Conservation (phyloP, 2,888 invertebrate genomes). For the Tipula helvola region DNA sequence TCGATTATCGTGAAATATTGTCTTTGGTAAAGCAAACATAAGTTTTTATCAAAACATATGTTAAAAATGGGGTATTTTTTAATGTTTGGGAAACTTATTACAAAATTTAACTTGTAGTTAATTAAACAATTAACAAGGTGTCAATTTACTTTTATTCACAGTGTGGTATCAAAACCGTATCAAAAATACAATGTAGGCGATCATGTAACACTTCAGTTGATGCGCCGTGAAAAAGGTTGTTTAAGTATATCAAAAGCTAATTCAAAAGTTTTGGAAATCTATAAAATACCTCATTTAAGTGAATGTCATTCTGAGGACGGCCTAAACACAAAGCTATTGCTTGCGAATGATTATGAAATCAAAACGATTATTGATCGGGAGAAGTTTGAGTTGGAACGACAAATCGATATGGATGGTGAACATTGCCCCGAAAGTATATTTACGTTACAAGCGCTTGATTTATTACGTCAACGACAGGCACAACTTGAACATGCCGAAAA, state of each 20-base stretch:
- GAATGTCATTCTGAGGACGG: conserved; percentile 39
- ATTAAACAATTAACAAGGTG: background rate
- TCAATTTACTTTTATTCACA: background rate
- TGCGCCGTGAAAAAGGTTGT: conserved; percentile 64
- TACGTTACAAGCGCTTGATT: conserved; percentile 67
- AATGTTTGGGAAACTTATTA: background rate
- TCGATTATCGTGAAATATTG: background rate
- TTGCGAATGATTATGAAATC: conserved; percentile 55
- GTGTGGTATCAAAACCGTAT: conserved; percentile 19
- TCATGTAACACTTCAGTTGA: conserved; percentile 64
- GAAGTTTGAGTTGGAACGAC: conserved; percentile 48
- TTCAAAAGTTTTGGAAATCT: conserved; percentile 25
- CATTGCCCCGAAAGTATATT: conserved; percentile 74
- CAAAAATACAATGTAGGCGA: conserved; percentile 42
- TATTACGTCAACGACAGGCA: conserved; percentile 41
- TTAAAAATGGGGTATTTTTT: background rate
- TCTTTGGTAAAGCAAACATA: background rate
- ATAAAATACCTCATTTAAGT: conserved; percentile 35
- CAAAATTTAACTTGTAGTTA: background rate
- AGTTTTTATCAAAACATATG: background rate
- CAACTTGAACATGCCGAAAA: background rate
- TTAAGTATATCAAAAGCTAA: background rate
- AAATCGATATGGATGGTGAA: conserved; percentile 49
- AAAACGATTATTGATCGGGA: conserved; percentile 63
- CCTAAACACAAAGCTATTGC: conserved; percentile 55